Percentiles rank a stretch among this genome's conserved stretches.
Conservation (phyloP, 53 echinoderm and acorn worm species). For the Astropecten irregularis region DNA sequence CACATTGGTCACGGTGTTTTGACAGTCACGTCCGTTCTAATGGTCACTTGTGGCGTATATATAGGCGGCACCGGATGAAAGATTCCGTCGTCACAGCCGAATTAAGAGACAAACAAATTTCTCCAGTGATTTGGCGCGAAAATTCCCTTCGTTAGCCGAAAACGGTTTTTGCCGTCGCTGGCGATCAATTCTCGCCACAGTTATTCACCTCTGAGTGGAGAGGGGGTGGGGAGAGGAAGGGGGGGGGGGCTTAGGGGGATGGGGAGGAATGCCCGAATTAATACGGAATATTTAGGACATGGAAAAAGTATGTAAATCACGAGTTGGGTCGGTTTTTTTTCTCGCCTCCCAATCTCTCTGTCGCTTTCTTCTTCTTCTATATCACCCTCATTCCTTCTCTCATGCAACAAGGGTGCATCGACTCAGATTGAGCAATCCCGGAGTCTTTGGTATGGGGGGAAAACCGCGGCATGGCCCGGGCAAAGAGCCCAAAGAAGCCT, state of each 20-base stretch:
- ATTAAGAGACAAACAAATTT: constrained; percentile 39
- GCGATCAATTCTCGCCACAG: constrained; percentile 35
- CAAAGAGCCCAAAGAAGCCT: no score
- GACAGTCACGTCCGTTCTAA: constrained; percentile 14
- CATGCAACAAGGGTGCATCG: no score
- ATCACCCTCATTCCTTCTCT: no score
- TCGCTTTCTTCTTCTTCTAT: no score
- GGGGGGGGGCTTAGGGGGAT: no score
- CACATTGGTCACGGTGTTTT: no score
- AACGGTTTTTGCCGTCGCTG: constrained; percentile 33
- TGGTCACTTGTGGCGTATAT: constrained; percentile 52
- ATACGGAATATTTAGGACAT: constrained; percentile 14
- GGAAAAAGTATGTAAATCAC: constrained; percentile 34
- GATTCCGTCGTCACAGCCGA: constrained; percentile 12
- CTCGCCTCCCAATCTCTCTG: no score
- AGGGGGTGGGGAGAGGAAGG: no score
- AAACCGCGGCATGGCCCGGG: no score
- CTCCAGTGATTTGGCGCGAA: constrained; percentile 30
- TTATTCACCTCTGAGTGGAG: constrained; percentile 19
- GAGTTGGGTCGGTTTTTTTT: background rate
- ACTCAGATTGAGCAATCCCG: no score
- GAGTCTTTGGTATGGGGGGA: no score
- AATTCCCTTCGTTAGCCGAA: constrained; percentile 11
- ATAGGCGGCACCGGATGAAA: constrained; percentile 11
- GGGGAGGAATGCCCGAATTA: background rate